Conservation (phyloP, 2,888 invertebrate species). For the Ectobius pallidus region DNA sequence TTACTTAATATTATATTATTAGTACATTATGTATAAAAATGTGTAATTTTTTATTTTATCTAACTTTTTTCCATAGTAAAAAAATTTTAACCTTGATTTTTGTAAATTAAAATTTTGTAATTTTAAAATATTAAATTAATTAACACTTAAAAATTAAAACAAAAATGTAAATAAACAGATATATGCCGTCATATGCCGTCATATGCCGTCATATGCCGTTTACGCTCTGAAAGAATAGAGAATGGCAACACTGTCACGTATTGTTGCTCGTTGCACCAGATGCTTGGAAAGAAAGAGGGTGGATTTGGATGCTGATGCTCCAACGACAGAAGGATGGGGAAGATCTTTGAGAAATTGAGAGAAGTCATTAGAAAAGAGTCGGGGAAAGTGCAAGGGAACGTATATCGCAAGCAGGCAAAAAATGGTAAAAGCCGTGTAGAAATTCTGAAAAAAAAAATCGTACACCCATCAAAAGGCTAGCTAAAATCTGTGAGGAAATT, state of each 20-base stretch:
- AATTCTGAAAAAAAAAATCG: neutral
- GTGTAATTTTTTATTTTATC: too few species aligned
- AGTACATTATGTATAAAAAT: too few species aligned
- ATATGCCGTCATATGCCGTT: neutral
- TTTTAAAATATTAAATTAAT: too few species aligned
- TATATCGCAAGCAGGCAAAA: neutral
- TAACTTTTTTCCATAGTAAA: too few species aligned
- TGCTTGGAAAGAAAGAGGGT: constrained; percentile 19
- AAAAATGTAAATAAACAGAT: too few species aligned
- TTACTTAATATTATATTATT: too few species aligned
- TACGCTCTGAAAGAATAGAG: neutral
- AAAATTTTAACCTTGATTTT: too few species aligned
- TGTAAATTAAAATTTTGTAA: too few species aligned
- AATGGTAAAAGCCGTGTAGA: neutral
- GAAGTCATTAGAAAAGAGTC: constrained; percentile 38
- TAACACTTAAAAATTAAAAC: too few species aligned
- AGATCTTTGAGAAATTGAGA: constrained; percentile 37
- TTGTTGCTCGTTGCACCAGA: constrained; percentile 37
- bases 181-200: too few species aligned
- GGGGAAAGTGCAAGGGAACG: constrained; percentile 23
- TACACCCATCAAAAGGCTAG: constrained; percentile 22
- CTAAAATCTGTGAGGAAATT: constrained; percentile 28
- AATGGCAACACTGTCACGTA: constrained; percentile 26
- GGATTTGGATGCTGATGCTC: constrained; percentile 20
- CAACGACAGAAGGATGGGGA: neutral